Conservation (phyloP, 23 tunicate genomes). For the Ciona savignyi region DNA sequence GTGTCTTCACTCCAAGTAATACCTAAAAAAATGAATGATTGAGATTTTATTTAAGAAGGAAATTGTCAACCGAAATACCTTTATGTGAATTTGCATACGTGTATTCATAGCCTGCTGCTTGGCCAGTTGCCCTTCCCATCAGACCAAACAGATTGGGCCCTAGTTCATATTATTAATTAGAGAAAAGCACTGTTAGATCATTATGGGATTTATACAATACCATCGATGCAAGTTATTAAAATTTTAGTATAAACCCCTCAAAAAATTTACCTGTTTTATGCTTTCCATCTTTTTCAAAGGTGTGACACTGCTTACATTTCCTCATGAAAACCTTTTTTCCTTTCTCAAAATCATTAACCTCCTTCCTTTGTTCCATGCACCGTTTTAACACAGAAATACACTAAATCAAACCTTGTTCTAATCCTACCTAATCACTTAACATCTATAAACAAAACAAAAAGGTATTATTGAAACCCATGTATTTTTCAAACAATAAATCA, state of each 20-base stretch:
- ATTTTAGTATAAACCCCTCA: background rate
- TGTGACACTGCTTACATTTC: conserved; percentile 97
- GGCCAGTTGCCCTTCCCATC: conserved; percentile 90
- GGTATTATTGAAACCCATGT: background rate
- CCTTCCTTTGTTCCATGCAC: background rate
- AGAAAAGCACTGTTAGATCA: background rate
- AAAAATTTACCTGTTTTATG: conserved; percentile 72
- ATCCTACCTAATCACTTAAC: background rate
- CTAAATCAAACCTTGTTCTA: too few relatives aligned
- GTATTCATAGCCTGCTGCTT: conserved; percentile 58
- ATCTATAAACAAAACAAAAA: too few relatives aligned
- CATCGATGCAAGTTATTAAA: background rate
- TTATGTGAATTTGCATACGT: conserved; percentile 83
- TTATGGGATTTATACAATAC: background rate
- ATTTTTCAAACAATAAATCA: background rate
- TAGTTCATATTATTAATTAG: too few relatives aligned
- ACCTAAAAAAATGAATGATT: conserved; percentile 20
- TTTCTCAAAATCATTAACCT: conserved; percentile 51
- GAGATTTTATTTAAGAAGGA: background rate
- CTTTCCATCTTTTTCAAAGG: conserved; percentile 59
- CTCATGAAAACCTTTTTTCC: conserved; percentile 83
- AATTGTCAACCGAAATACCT: conserved; percentile 11
- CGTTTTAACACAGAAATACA: too few relatives aligned
- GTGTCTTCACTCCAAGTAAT: conserved; percentile 87
- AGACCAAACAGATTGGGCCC: conserved; percentile 92